These are phyloP conservation scores for Anseranas semipalmata DNA, from an alignment of 2,113 vertebrate genomes.

Conservation along the genomic window DNA sequence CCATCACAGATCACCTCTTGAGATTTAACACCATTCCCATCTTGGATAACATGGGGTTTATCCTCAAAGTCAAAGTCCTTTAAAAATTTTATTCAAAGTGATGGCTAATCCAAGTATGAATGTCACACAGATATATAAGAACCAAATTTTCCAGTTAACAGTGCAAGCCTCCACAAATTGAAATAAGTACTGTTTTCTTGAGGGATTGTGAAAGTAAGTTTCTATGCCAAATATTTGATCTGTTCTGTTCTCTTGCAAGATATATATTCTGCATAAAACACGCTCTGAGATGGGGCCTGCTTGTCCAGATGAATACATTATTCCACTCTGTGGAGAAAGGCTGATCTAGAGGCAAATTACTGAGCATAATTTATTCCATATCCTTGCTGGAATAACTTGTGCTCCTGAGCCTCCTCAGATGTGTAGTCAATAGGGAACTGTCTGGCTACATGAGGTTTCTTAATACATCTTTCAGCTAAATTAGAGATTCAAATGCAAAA, in stretches of 20 bases:
- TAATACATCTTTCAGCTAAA: slow-evolving; percentile 67
- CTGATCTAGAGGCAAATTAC: slow-evolving; percentile 57
- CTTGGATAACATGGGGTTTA: background rate
- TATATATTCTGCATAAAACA: slow-evolving; percentile 26
- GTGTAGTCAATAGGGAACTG: slow-evolving; percentile 58
- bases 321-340: slow-evolving; percentile 41
- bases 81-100: slow-evolving; percentile 2
- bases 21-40: background rate
- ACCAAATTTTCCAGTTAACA: background rate
- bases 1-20: background rate
- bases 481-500: slow-evolving; percentile 63
- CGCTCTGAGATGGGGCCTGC: slow-evolving; percentile 28
- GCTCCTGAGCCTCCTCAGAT: slow-evolving; percentile 52
- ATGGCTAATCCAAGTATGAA: background rate
- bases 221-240: slow-evolving; percentile 53
- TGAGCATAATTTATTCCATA: slow-evolving; percentile 48
- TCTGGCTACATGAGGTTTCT: slow-evolving; percentile 57
- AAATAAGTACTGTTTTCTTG: slow-evolving; percentile 27
- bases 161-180: background rate
- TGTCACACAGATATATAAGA: background rate
- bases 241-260: slow-evolving; percentile 36
- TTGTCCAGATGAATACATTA: slow-evolving; percentile 60
- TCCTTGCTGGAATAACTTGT: slow-evolving; percentile 52
- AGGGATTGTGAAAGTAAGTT: slow-evolving; percentile 29
- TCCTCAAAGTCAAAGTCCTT: background rate